These are phyloP conservation scores for Apamea sordens DNA, from an alignment of 2,888 invertebrate species.

Conservation along the genomic window DNA sequence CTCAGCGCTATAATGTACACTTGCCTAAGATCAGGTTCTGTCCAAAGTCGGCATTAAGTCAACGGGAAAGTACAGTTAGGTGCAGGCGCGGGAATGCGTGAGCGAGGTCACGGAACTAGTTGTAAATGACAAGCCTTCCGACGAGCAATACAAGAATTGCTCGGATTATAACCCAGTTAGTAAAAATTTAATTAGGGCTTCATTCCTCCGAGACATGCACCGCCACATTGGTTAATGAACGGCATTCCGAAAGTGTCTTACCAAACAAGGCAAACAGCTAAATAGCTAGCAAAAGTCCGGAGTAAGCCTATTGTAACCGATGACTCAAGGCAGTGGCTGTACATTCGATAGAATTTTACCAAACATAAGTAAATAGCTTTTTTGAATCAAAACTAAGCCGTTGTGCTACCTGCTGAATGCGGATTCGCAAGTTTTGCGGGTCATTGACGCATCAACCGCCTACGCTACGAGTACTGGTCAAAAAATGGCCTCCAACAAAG, in stretches of 20 bases:
- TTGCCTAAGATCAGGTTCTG: slow-evolving; percentile 89
- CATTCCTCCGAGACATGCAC: slow-evolving; percentile 56
- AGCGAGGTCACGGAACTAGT: slow-evolving; percentile 91
- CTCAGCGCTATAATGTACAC: slow-evolving; percentile 86
- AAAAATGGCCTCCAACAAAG: slow-evolving; percentile 73
- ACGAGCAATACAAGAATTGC: slow-evolving; percentile 84
- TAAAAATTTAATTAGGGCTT: slow-evolving; percentile 62
- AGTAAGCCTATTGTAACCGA: slow-evolving; percentile 53
- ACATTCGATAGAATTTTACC: slow-evolving; percentile 65
- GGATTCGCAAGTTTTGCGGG: slow-evolving; percentile 89
- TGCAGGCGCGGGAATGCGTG: slow-evolving; percentile 90
- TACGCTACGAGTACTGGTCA: slow-evolving; percentile 82
- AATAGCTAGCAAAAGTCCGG: slow-evolving; percentile 43
- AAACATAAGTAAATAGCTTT: slow-evolving; percentile 74
- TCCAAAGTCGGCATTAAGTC: slow-evolving; percentile 89
- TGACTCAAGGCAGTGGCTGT: slow-evolving; percentile 59
- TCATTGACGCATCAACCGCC: slow-evolving; percentile 89
- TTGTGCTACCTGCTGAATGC: slow-evolving; percentile 85
- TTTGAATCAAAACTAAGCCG: slow-evolving; percentile 74
- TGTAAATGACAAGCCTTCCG: slow-evolving; percentile 89
- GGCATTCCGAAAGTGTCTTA: slow-evolving; percentile 54
- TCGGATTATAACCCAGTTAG: slow-evolving; percentile 79
- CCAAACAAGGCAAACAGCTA: slow-evolving; percentile 54
- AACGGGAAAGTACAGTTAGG: slow-evolving; percentile 91
- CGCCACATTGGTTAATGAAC: slow-evolving; percentile 45